Evolutionary conservation across 2,113 vertebrate species (phyloP).

Genomic region (Dolichotis patagonum): DNA sequence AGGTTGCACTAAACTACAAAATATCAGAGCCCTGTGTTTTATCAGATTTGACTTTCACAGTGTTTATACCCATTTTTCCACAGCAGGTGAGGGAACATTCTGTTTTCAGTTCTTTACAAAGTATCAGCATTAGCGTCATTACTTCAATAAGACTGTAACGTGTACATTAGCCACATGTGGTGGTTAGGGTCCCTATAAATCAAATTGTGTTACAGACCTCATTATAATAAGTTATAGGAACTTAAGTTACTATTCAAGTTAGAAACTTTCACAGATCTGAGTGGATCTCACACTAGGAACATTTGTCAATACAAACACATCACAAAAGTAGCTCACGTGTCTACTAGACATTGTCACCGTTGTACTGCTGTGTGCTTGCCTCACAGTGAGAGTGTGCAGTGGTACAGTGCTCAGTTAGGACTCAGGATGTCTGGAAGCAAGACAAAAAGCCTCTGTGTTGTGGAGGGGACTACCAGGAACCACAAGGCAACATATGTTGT

Average conservation of each 20-base stretch:
- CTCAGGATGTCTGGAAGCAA: not conserved
- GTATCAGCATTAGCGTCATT: slow-evolving; percentile 6
- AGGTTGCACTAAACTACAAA: not conserved
- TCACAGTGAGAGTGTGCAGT: not conserved
- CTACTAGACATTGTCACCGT: not conserved
- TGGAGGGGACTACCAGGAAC: not conserved
- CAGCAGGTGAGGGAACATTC: not conserved
- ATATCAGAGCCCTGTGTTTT: not conserved
- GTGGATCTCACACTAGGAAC: not conserved
- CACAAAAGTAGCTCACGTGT: no score
- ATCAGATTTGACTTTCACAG: not conserved
- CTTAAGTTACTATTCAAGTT: not conserved
- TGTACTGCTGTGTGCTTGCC: not conserved
- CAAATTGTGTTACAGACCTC: slow-evolving; percentile 18
- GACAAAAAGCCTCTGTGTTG: not conserved
- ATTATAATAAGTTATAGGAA: not conserved
- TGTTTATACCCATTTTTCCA: slow-evolving; percentile 23
- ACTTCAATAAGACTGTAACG: slow-evolving; percentile 7
- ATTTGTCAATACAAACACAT: not conserved
- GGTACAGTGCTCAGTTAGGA: not conserved
- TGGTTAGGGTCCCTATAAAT: slow-evolving; percentile 11
- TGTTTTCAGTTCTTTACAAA: not conserved
- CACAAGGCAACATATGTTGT: not conserved
- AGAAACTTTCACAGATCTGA: not conserved
- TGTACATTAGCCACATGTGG: not conserved